Base-by-base conservation (phyloP, 2,797 vertebrate species). In the Xenopus petersii region DNA sequence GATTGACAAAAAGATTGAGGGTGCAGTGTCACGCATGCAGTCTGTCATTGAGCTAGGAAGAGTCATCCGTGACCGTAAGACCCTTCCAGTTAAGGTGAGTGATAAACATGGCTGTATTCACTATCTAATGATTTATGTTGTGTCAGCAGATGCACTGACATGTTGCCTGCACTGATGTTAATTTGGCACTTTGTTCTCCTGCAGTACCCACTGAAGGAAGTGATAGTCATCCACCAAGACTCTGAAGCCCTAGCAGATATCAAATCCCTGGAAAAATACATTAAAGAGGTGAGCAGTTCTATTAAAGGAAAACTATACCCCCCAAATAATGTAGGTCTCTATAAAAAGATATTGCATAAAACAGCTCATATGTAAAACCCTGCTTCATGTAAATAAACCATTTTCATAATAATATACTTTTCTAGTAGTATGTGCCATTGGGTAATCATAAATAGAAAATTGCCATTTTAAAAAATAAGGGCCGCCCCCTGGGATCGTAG, bases 31-130 rank as follows among this genome's bases (percentile, higher is more conserved):
- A 72, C 94, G 92, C 81, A 98, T 99, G 96, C 98, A 99, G 84
- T 99, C 97, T 6, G 94, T 99, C 87, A 96, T 99, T 80, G 98
- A 99, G 85, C 92, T 99, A 78, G 97, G 97, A 26, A 89, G 98
- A 81, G 96, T 99, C 83, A 98, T 99, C 84, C 88, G 98, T 83
- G 98, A 99, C 89, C 91, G 97, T 71, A 99, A 94, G 89, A 96
- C 95, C 8, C 91, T 99, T 80, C 97, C 98, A 10, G 91, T 98
- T 81, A 98, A 98, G 94, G 98, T 98, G 80, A 80, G 85, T 79
- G 4, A 42, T 42, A 42, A 42, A 42, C 26, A 2, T 72, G 74
- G 64, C 2, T 4, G 16, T 68, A 10, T 5, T n/a, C 8, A 9
- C 15, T 56, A 5, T 16, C 54, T 1, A 16, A 0, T 5, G 8